Base-by-base conservation (phyloP, 1,140 invertebrate species). In the Bombus breviceps region DNA sequence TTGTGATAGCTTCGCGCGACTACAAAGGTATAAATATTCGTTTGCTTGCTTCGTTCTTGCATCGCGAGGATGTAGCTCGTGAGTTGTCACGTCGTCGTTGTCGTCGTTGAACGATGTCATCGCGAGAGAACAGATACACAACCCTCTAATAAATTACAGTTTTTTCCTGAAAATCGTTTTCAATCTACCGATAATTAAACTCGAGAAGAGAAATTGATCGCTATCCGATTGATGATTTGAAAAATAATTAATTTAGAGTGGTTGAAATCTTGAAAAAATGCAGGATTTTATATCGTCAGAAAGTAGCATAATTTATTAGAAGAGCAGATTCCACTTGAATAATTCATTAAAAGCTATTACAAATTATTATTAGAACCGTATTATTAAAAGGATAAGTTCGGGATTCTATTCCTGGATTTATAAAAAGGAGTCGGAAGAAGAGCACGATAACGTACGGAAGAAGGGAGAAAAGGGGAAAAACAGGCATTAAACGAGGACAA, bases 11-110 rank as follows among this genome's bases (percentile, higher is more conserved):
- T 85, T 28, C 64, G 3, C 47, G 34, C 9, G 39, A 32, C 53
- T 79, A 62, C 76, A 71, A 62, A 62, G 53, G 83, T 47, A 79
- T 72, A 84, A 84, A 84, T 79, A 79, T 72, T 34, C 75, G 83
- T 79, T 84, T 79, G 83, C 72, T 74, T 32, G 43, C 74, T 34
- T 59, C n/a, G 66, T 22, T n/a, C 34, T 32, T 43, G 57, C 34
- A 6, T n/a, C 18, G 47, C 47, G 47, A 18, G 47, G 18, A 22
- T 53, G 6, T 22, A 53, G 47, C 18, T 2, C 47, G 47, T 8
- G 47, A 53, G 5, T 22, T 22, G 18, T 53, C 47, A 53, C 18
- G 47, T 53, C 47, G 15, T 47, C 43, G 43, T 15, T 15, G 43
- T 43, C 13, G 13, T 43, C 47, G 47, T 47, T 47, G 15, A 5